Percentiles rank a stretch among this genome's conserved stretches.
Conservation (phyloP, 2,888 invertebrate species). For the Caenorhabditis angaria region DNA sequence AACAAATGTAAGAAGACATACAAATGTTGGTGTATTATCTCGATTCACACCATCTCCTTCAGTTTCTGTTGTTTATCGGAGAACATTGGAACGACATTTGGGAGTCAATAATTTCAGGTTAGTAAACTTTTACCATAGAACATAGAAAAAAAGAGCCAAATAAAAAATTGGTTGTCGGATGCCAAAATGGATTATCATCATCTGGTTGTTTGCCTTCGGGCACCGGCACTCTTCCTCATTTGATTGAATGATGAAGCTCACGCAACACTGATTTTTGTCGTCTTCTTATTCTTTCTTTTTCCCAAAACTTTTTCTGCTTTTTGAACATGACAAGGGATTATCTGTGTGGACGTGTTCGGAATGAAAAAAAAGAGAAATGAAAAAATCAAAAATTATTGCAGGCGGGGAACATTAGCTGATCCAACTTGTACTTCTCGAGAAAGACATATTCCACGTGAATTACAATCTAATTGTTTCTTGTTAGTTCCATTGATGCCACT, state of each 20-base stretch:
- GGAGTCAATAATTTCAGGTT: slow-evolving; percentile 56
- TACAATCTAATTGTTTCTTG: slow-evolving; percentile 71
- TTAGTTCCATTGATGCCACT: slow-evolving; percentile 71
- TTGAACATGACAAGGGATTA: too few relatives aligned
- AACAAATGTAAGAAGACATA: slow-evolving; percentile 63
- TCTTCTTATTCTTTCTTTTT: not conserved
- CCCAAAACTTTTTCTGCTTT: not conserved
- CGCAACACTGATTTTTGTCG: slow-evolving; percentile 27
- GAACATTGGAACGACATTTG: slow-evolving; percentile 68
- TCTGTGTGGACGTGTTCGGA: not conserved
- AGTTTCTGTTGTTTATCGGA: slow-evolving; percentile 66
- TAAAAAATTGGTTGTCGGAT: not conserved
- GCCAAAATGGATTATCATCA: slow-evolving; percentile 2
- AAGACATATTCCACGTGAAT: slow-evolving; percentile 54
- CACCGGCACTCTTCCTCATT: slow-evolving; percentile 1
- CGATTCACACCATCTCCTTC: slow-evolving; percentile 69
- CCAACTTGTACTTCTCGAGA: slow-evolving; percentile 70
- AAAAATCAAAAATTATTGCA: slow-evolving; percentile 24
- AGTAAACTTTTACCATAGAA: not conserved
- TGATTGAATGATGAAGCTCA: slow-evolving; percentile 7
- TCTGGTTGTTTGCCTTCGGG: slow-evolving; percentile 3
- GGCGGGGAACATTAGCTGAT: slow-evolving; percentile 71
- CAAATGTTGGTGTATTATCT: slow-evolving; percentile 58
- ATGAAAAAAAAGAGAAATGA: slow-evolving; percentile 6
- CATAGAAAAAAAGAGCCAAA: too few relatives aligned